Conservation (phyloP, 2,888 invertebrate species). For the Bombylius major region DNA sequence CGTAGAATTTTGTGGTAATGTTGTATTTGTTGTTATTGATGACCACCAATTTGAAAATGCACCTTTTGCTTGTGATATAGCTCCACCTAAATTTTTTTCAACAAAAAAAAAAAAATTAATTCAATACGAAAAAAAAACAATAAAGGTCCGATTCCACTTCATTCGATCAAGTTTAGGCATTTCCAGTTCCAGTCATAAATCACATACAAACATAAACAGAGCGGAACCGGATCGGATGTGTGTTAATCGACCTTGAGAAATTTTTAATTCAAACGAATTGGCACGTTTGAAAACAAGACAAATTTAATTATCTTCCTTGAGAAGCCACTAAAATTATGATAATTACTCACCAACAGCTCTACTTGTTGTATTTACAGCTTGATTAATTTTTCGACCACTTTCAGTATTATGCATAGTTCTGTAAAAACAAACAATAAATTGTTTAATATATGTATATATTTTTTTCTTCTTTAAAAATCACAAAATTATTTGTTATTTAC, state of each 20-base stretch:
- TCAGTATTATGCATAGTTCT: slow-evolving; percentile 93
- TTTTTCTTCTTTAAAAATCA: background rate
- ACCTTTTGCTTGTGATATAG: slow-evolving; percentile 76
- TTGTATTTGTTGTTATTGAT: slow-evolving; percentile 46
- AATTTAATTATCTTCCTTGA: no score
- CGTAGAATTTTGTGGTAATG: background rate
- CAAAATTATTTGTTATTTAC: slow-evolving; percentile 43
- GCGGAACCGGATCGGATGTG: no score
- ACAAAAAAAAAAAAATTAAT: no score
- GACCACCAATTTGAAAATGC: slow-evolving; percentile 82
- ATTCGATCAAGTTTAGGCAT: no score
- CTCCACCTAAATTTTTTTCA: slow-evolving; percentile 49
- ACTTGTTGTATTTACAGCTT: slow-evolving; percentile 83
- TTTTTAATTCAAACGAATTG: background rate
- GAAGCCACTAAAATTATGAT: background rate
- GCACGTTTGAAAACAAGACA: background rate
- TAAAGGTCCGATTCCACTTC: no score
- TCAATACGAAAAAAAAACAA: no score
- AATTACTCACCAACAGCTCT: slow-evolving; percentile 57
- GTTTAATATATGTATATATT: background rate
- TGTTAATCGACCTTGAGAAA: no score
- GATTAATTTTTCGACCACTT: slow-evolving; percentile 83
- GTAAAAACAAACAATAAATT: slow-evolving; percentile 19
- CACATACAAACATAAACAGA: no score
- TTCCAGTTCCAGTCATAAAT: no score